Evolutionary conservation across 2,888 invertebrate genomes (phyloP), one percentile per base, ranked within the genome.

Genomic region (Nemapogon koenigi): DNA sequence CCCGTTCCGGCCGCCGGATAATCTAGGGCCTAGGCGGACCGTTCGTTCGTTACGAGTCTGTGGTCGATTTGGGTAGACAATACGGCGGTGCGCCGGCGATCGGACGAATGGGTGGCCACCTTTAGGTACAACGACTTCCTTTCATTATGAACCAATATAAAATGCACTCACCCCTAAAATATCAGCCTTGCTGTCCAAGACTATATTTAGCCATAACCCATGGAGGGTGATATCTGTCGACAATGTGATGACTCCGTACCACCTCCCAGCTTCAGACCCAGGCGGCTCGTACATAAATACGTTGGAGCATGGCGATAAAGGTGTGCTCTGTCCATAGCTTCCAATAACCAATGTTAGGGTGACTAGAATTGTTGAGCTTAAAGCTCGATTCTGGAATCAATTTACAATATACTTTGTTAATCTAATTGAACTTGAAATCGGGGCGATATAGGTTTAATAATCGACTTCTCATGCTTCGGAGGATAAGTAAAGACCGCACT

Each of bases 211-310:
- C 79, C 83, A 83, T 3, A 86, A 57, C 1, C 86, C 85, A 38
- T 81, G 78, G 2, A 86, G 62, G 0, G 76, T 81, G 50, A 82
- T 83, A 35, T 79, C 73, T 0, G 83, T 82, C 13, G 75, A 72
- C 2, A 86, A 52, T 43, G 79, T 78, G n/a, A 85, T 66, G 2
- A 76, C 78, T 0, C 84, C 86, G 49, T 83, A 84, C 84, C 85
- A 86, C 18, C 82, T 56, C 19, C 83, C 83, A 0, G 71, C 63
- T 48, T 84, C 84, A 0, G 71, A 61, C 1, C 78, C 70, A 0
- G 72, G 66, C 0, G 73, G 68, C 41, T 83, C 81, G 54, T 85
- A 86, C 36, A 60, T 62, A 56, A 86, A 86, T 25, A 84, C 72
- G 41, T 76, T 70, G 11, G 85, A 84, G 46, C 86, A 86, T 2